Evolutionary conservation across 2,113 vertebrate species (phyloP).

Genomic region (Cygnus atratus): DNA sequence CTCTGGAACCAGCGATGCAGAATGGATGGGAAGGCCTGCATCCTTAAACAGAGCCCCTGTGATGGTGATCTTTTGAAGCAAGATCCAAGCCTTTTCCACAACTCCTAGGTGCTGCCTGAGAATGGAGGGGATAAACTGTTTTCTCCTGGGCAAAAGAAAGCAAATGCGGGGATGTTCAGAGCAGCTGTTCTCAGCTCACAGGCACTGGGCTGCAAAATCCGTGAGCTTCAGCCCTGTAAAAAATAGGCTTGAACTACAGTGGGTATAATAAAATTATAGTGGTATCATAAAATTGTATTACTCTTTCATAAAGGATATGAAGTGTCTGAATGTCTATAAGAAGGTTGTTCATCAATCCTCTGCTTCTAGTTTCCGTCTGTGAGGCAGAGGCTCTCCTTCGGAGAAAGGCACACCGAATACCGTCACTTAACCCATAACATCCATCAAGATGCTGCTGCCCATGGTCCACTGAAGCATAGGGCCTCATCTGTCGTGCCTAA

Average conservation of each 20-base stretch:
- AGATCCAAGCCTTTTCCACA: not conserved
- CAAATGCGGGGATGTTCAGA: not conserved
- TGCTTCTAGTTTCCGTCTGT: not conserved
- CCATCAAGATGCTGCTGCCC: not conserved
- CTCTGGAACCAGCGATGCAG: not conserved
- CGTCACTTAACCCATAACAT: not conserved
- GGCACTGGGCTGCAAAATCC: not conserved
- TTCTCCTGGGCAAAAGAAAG: not conserved
- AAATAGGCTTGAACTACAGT: conserved; percentile 3
- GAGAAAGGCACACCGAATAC: not conserved
- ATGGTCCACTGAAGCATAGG: not conserved
- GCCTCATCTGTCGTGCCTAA: not conserved
- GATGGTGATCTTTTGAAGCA: not conserved
- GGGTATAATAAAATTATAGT: conserved; percentile 46
- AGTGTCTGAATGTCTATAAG: not conserved
- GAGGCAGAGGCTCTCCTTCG: not conserved
- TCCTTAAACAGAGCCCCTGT: not conserved
- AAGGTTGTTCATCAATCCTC: not conserved
- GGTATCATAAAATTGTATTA: conserved; percentile 25
- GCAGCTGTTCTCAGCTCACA: not conserved
- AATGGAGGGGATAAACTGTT: not conserved
- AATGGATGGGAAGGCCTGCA: not conserved
- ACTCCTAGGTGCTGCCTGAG: not conserved
- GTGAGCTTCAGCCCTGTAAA: not conserved
- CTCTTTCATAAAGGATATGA: conserved; percentile 14